These are phyloP conservation scores for Thecophora atra DNA, from an alignment of 2,888 invertebrate species.

Conservation along the genomic window DNA sequence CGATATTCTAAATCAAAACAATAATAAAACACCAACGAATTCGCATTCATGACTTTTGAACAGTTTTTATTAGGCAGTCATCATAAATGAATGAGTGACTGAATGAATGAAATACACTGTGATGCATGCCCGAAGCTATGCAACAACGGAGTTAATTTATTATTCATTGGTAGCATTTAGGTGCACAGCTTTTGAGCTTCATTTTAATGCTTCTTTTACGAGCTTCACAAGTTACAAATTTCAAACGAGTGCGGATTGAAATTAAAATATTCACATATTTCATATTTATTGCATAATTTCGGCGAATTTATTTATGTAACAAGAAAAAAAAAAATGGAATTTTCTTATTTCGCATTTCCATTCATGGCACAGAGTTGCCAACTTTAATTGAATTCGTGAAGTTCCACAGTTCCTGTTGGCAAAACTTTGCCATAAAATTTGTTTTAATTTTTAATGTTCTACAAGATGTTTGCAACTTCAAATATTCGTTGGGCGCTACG, in stretches of 20 bases:
- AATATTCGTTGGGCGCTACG: not conserved
- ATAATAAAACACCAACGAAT: not conserved
- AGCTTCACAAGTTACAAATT: not conserved
- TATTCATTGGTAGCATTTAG: not conserved
- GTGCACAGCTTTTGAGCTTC: too few species aligned
- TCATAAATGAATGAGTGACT: not conserved
- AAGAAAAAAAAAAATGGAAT: not conserved
- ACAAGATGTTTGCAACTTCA: constrained; percentile 20
- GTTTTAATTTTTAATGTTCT: constrained; percentile 25
- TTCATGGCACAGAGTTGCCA: not conserved
- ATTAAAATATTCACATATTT: constrained; percentile 9
- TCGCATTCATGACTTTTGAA: not conserved
- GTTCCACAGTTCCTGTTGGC: constrained; percentile 18
- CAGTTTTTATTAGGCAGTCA: not conserved
- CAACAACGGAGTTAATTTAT: not conserved
- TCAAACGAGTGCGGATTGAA: not conserved
- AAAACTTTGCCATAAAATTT: constrained; percentile 29
- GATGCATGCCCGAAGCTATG: not conserved
- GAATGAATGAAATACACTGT: not conserved
- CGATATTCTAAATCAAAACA: not conserved
- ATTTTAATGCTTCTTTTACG: too few species aligned
- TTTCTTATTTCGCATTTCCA: not conserved
- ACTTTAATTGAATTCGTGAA: constrained; percentile 30
- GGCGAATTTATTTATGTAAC: not conserved
- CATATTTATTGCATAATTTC: constrained; percentile 5